Evolutionary conservation across 2,797 vertebrate species (phyloP).

Genomic region (Okamejei kenojei): DNA sequence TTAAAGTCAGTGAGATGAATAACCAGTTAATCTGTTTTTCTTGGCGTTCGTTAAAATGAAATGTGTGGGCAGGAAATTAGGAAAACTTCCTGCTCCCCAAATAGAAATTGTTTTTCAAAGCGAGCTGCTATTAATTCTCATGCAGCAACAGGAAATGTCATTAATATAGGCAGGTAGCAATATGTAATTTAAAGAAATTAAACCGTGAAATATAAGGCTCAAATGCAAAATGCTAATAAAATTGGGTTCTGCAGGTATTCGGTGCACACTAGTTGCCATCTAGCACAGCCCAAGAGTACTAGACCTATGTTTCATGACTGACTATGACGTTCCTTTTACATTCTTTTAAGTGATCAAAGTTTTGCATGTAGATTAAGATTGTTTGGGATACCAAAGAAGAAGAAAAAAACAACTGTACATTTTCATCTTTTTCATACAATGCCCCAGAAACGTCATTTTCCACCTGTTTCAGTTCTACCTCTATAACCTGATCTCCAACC

Average conservation of each 20-base stretch:
- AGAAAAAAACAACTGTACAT: neutral
- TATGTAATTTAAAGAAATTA: neutral
- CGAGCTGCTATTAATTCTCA: neutral
- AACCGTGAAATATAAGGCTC: neutral
- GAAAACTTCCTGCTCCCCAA: neutral
- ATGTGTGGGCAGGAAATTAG: neutral
- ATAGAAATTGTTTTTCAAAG: neutral
- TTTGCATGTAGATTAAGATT: neutral
- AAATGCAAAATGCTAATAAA: neutral
- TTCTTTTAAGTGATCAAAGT: neutral
- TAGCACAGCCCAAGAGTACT: neutral
- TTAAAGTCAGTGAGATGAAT: neutral
- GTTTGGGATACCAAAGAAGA: neutral
- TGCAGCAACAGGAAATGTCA: neutral
- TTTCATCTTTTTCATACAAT: neutral
- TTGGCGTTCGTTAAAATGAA: neutral
- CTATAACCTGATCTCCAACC: neutral
- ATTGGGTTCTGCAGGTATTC: neutral
- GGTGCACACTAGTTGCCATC: neutral
- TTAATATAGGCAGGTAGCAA: neutral
- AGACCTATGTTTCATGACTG: neutral
- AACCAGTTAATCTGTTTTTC: neutral
- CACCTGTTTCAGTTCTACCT: neutral
- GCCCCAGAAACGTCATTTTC: neutral
- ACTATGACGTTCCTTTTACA: neutral